phyloP scores from a whole-genome alignment of 2,113 vertebrate genomes.

The Bos taurus region ARS-UCD2.0 NC_037347.1:49111001-49111500 shows the following conservation, averaged over 20 bases:
- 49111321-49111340: background rate
- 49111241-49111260: background rate
- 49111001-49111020: no score
- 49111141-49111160: background rate
- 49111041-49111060: no score
- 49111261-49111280: background rate
- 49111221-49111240: background rate
- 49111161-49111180: background rate
- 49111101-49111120: background rate
- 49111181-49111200: background rate
- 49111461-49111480: background rate
- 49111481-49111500: background rate
- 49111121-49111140: no score
- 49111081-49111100: background rate
- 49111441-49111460: background rate
- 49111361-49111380: background rate
- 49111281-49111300: background rate
- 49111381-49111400: background rate
- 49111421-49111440: background rate
- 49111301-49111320: background rate
- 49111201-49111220: background rate
- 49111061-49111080: background rate
- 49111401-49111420: background rate
- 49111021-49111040: background rate
- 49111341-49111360: background rate